Conservation (phyloP, 2,113 vertebrate species). For the Oreocharis arfaki region DNA sequence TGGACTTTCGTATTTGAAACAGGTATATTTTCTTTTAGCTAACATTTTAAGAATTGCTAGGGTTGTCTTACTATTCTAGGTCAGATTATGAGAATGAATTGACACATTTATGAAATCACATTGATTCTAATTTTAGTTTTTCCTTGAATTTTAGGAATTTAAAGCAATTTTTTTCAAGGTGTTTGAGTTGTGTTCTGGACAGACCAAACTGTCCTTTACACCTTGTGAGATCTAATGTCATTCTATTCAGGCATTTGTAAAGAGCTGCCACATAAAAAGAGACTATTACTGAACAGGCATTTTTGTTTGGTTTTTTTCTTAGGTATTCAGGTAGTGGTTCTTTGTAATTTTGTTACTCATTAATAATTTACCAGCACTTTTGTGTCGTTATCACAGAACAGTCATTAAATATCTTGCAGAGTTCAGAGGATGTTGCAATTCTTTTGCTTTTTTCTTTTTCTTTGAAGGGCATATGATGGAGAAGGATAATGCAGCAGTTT, state of each 20-base stretch:
- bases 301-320: background rate
- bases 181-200: background rate
- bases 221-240: background rate
- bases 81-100: background rate
- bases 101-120: background rate
- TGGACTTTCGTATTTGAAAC: background rate
- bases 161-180: background rate
- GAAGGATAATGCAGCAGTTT: background rate
- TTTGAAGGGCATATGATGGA: background rate
- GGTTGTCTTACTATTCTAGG: background rate
- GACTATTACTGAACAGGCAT: background rate
- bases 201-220: background rate
- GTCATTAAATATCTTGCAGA: background rate
- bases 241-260: background rate
- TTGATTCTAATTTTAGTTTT: background rate
- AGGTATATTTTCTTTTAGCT: background rate
- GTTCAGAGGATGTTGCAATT: background rate
- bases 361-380: background rate
- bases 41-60: background rate
- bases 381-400: background rate
- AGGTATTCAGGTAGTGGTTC: background rate
- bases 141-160: background rate
- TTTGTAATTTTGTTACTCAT: background rate
- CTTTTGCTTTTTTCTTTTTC: background rate
- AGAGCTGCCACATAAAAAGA: background rate